phyloP scores from a whole-genome alignment of 2,113 vertebrate species.

The Kryptolebias marmoratus region DNA sequence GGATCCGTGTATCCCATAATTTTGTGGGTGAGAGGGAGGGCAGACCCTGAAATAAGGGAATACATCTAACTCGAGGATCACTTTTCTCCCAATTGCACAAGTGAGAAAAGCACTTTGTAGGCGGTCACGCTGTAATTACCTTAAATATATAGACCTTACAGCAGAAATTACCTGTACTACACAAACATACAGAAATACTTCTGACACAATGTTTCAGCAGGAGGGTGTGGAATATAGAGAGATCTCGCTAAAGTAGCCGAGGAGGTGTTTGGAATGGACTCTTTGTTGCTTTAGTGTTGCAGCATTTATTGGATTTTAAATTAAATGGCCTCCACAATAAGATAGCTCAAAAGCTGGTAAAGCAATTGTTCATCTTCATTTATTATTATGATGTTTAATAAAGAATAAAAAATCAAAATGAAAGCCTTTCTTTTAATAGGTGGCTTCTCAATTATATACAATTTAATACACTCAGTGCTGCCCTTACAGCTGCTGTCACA shows the following conservation, averaged over 20 bases:
- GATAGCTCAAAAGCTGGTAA: too few relatives aligned
- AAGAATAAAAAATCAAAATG: too few relatives aligned
- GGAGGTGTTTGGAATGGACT: not conserved
- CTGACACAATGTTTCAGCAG: constrained; percentile 6
- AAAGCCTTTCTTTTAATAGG: too few relatives aligned
- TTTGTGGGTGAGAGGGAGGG: constrained; percentile 13
- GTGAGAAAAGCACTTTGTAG: not conserved
- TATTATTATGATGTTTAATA: too few relatives aligned
- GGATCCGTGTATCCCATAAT: constrained; percentile 44
- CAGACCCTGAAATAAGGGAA: constrained; percentile 1
- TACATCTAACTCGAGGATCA: not conserved
- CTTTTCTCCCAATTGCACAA: constrained; percentile 5
- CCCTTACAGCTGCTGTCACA: too few relatives aligned
- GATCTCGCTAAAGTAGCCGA: constrained; percentile 19
- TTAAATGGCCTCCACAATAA: too few relatives aligned
- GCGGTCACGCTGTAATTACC: constrained; percentile 2
- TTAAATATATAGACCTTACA: constrained; percentile 2
- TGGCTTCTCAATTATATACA: too few relatives aligned
- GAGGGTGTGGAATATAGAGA: constrained; percentile 35
- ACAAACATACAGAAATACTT: constrained; percentile 5
- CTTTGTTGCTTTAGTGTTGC: too few relatives aligned
- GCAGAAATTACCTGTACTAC: not conserved
- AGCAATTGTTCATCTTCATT: too few relatives aligned
- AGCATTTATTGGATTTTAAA: too few relatives aligned
- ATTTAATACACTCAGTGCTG: too few relatives aligned